Percentiles rank a stretch among this genome's conserved stretches.
These are phyloP conservation scores for Papilio xuthus DNA, from an alignment of 1,140 invertebrate genomes.

Conservation along the genomic window DNA sequence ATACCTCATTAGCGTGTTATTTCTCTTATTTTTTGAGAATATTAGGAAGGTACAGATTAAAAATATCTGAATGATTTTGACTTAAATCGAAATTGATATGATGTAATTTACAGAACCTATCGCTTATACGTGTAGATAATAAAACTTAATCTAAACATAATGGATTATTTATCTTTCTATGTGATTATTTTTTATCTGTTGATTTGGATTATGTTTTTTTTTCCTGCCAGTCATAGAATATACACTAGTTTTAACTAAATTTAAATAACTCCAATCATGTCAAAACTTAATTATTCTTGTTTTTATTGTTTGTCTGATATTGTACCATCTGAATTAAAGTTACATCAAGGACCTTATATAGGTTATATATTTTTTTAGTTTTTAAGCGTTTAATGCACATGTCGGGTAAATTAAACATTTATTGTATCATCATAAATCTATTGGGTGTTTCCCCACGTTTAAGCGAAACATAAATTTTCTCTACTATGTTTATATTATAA, in stretches of 20 bases:
- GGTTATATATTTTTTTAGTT: neutral
- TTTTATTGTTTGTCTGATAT: too few relatives aligned
- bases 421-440: constrained; percentile 8
- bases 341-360: neutral
- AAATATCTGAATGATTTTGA: neutral
- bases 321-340: too few relatives aligned
- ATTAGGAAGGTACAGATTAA: neutral
- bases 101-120: neutral
- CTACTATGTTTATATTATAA: constrained; percentile 9
- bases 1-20: neutral
- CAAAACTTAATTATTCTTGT: too few relatives aligned
- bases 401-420: neutral
- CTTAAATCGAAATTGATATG: neutral
- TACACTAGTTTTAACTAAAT: neutral
- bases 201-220: neutral
- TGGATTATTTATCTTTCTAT: constrained; percentile 10
- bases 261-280: neutral
- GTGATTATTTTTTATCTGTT: neutral
- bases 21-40: neutral
- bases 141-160: neutral
- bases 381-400: neutral
- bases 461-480: neutral
- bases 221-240: neutral
- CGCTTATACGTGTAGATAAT: neutral
- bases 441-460: neutral